A percentile compares a stretch with the other conserved stretches of the same genome.
Conservation (phyloP, 1,140 invertebrate genomes). For the Drosophila jambulina region DNA sequence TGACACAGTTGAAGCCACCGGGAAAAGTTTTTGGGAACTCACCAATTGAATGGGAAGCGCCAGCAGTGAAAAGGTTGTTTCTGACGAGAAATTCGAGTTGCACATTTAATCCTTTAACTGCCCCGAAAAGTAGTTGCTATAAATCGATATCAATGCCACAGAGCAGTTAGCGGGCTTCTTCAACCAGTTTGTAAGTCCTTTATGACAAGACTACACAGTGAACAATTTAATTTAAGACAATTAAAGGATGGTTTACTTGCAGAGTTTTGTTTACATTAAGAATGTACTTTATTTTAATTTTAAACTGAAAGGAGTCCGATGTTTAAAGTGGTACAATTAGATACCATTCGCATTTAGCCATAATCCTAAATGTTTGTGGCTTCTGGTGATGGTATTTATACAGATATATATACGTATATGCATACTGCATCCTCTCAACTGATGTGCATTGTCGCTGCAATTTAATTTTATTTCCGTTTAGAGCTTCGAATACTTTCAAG, state of each 20-base stretch:
- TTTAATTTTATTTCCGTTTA: slow-evolving; percentile 18
- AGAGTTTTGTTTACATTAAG: neutral
- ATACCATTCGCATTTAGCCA: neutral
- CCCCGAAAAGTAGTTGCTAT: slow-evolving; percentile 21
- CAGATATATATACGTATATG: neutral
- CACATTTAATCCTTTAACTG: slow-evolving; percentile 26
- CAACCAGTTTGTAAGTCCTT: slow-evolving; percentile 11
- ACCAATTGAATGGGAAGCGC: slow-evolving; percentile 6
- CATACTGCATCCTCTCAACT: neutral
- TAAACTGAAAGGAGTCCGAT: neutral
- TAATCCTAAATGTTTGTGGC: neutral
- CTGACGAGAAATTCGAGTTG: slow-evolving; percentile 14
- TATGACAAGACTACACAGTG: neutral
- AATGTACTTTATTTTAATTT: neutral
- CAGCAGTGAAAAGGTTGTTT: slow-evolving; percentile 4
- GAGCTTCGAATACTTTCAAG: slow-evolving; percentile 5
- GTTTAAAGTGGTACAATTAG: neutral
- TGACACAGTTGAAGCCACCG: slow-evolving; percentile 14
- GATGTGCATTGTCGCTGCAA: neutral
- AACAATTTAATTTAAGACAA: neutral
- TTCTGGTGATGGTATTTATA: neutral
- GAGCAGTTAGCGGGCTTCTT: slow-evolving; percentile 21
- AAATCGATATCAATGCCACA: slow-evolving; percentile 34
- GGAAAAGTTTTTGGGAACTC: slow-evolving; percentile 17
- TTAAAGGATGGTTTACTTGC: neutral